phyloP scores from a whole-genome alignment of 2,888 invertebrate genomes.

The Notodonta dromedarius region DNA sequence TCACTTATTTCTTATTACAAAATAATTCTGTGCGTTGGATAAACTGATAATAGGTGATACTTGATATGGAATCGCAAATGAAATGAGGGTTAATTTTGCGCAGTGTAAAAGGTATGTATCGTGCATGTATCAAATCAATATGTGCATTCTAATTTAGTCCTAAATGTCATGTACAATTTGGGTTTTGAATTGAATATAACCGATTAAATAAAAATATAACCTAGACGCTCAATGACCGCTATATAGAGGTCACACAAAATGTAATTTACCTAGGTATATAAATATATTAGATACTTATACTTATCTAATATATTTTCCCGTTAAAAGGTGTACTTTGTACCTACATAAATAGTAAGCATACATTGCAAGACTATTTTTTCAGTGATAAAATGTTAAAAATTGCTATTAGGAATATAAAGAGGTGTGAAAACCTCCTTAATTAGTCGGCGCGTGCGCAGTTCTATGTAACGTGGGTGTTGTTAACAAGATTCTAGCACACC shows the following conservation, averaged over 20 bases:
- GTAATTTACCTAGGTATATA: not conserved
- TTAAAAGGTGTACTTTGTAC: no score
- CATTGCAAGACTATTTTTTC: not conserved
- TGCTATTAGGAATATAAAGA: not conserved
- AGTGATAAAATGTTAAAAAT: not conserved
- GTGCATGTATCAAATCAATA: no score
- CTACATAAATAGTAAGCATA: not conserved
- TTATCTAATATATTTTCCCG: no score
- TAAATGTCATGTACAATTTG: no score
- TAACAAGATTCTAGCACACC: not conserved
- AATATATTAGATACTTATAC: no score
- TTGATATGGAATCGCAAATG: not conserved
- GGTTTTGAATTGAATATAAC: no score
- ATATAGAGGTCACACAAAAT: not conserved
- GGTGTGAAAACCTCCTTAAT: not conserved
- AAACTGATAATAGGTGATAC: not conserved
- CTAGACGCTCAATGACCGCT: not conserved
- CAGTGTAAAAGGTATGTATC: no score
- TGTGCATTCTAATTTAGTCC: no score
- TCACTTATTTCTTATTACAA: constrained; percentile 26
- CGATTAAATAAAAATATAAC: no score
- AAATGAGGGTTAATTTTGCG: no score
- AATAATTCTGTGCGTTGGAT: constrained; percentile 9
- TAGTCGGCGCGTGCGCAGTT: not conserved
- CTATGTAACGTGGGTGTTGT: not conserved